Evolutionary conservation across 2,888 invertebrate genomes (phyloP), one percentile per base, ranked within the genome.

Genomic region (Mythimna ferrago): DNA sequence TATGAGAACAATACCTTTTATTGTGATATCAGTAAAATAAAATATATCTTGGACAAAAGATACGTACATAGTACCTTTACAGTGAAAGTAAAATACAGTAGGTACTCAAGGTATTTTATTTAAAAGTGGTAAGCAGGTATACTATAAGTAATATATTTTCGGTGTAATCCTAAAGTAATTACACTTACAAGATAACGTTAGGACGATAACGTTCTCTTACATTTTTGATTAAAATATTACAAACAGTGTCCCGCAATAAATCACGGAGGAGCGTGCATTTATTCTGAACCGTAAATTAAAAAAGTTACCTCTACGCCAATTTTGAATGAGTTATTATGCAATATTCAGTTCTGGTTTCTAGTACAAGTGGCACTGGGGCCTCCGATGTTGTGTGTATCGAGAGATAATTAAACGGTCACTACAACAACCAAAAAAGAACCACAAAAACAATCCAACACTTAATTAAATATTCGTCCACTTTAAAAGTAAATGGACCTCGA

Each of bases 311-410:
- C 48, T 86, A 68, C 87, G 90, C 92, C 92, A 94, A 94, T 94
- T 94, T 93, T 91, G 92, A 92, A 93, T 94, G 95, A 96, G 94
- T 95, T 96, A 95, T 95, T 93, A 92, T 94, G 91, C 92, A 93
- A 91, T 92, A 90, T 92, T 92, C 92, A 90, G 90, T 90, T 90
- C 86, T 86, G 89, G 88, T 88, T 61, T 76, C 68, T 80, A 89
- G 89, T 88, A 88, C 86, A 88, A 85, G 80, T 87, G 83, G 87
- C 73, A 80, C 78, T 82, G 75, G 79, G 77, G 66, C 75, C 70
- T 83, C 62, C 35, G 62, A 66, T 64, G 71, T 69, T 71, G 48
- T 53, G 48, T 80, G 73, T 70, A 57, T 73, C 57, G 61, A 69
- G 63, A 72, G 71, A 58, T 71, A 68, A 71, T 73, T 60, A 60